Conservation (phyloP, 1,140 invertebrate genomes). For the Physella acuta region DNA sequence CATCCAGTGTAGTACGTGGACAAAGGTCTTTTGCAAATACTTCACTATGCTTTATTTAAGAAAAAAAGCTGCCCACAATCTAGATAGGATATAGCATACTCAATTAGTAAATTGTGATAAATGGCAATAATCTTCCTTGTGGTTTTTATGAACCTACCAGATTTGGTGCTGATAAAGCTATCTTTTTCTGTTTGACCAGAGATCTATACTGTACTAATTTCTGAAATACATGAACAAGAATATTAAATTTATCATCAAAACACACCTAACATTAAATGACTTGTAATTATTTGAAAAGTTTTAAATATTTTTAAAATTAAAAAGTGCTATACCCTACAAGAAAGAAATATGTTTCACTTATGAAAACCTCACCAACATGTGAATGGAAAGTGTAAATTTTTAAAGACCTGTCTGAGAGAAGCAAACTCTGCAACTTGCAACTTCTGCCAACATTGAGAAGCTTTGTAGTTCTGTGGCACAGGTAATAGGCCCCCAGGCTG, state of each 20-base stretch:
- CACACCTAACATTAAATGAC: not conserved
- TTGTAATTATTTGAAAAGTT: constrained; percentile 1
- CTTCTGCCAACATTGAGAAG: constrained; percentile 62
- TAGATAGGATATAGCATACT: too few species aligned
- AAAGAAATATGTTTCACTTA: too few species aligned
- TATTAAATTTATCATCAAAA: not conserved
- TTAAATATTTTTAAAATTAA: not conserved
- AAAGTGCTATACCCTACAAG: constrained; percentile 26
- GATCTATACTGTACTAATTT: constrained; percentile 36
- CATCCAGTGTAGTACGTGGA: too few species aligned
- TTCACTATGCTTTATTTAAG: too few species aligned
- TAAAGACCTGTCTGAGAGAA: constrained; percentile 60
- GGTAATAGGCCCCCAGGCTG: constrained; percentile 35
- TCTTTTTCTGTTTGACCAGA: constrained; percentile 34
- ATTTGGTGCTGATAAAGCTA: constrained; percentile 25
- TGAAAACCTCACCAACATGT: too few species aligned
- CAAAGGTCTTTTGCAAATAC: too few species aligned
- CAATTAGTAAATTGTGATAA: too few species aligned
- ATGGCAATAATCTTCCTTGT: too few species aligned
- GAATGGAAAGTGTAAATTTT: too few species aligned
- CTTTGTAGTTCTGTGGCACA: constrained; percentile 60
- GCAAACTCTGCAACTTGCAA: constrained; percentile 64
- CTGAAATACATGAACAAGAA: constrained; percentile 21
- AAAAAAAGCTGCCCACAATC: too few species aligned
- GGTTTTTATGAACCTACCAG: constrained; percentile 39